A percentile compares a stretch with the other conserved stretches of the same genome.
phyloP scores from a whole-genome alignment of 2,888 invertebrate species.

The Auanema sp. region DNA sequence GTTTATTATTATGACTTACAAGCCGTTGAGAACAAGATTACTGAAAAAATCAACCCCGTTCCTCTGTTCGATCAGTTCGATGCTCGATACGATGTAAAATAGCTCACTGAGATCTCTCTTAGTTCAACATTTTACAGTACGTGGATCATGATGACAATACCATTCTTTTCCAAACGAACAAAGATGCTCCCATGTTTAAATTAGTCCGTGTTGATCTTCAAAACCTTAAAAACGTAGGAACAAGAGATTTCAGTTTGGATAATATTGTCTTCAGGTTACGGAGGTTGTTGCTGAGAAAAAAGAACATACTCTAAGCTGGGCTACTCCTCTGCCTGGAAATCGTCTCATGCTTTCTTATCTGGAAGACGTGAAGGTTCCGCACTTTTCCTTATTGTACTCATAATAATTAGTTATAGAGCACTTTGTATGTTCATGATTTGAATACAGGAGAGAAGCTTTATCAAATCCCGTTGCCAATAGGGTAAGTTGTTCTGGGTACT shows the following conservation, averaged over 20 bases:
- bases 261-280: slow-evolving; percentile 1
- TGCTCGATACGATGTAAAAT: slow-evolving; percentile 83
- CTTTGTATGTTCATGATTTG: slow-evolving; percentile 80
- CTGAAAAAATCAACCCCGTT: slow-evolving; percentile 74
- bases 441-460: slow-evolving; percentile 75
- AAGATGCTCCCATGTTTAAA: slow-evolving; percentile 87
- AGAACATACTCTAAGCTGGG: slow-evolving; percentile 87
- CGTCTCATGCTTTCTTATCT: slow-evolving; percentile 86
- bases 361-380: slow-evolving; percentile 84
- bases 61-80: slow-evolving; percentile 86
- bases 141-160: slow-evolving; percentile 81
- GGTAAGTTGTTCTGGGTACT: slow-evolving; percentile 78
- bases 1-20: slow-evolving; percentile 73
- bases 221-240: slow-evolving; percentile 2
- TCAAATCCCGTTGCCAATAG: slow-evolving; percentile 74
- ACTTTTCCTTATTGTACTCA: not conserved
- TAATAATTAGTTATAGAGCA: slow-evolving; percentile 71
- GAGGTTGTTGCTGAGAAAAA: slow-evolving; percentile 52
- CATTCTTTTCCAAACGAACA: slow-evolving; percentile 87
- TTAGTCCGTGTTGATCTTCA: slow-evolving; percentile 76
- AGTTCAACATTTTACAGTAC: slow-evolving; percentile 73
- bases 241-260: not conserved
- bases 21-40: slow-evolving; percentile 43
- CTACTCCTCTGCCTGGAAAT: slow-evolving; percentile 79
- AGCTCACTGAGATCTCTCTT: slow-evolving; percentile 29